These are phyloP conservation scores for Altica lythri DNA, from an alignment of 2,888 invertebrate genomes.

Conservation along the genomic window DNA sequence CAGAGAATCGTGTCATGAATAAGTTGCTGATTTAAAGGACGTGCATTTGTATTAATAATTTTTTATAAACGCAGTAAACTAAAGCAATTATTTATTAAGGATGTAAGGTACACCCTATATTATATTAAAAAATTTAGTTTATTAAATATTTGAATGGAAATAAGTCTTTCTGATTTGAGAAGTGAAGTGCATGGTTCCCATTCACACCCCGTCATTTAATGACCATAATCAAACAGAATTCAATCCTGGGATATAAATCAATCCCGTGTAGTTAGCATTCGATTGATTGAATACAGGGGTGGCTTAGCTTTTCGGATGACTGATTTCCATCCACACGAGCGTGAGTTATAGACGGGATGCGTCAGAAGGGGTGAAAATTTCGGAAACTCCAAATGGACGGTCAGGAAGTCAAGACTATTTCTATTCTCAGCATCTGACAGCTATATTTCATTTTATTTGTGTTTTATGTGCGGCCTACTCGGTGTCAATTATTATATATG, in stretches of 20 bases:
- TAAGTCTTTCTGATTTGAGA: too few species aligned
- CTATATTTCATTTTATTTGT: slow-evolving; percentile 21
- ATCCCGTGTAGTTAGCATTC: slow-evolving; percentile 45
- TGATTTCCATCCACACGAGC: slow-evolving; percentile 30
- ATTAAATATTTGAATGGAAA: too few species aligned
- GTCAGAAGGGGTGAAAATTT: slow-evolving; percentile 21
- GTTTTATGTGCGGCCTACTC: slow-evolving; percentile 19
- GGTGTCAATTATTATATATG: slow-evolving; percentile 22
- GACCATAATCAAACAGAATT: slow-evolving; percentile 49
- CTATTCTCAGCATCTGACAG: slow-evolving; percentile 16
- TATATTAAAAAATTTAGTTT: too few species aligned
- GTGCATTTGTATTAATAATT: too few species aligned
- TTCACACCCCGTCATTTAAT: slow-evolving; percentile 46
- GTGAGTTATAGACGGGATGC: slow-evolving; percentile 30
- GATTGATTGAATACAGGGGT: slow-evolving; percentile 44
- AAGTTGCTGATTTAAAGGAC: too few species aligned
- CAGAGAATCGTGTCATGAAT: too few species aligned
- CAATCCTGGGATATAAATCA: slow-evolving; percentile 45
- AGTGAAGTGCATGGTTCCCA: slow-evolving; percentile 17
- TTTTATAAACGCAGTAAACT: too few species aligned
- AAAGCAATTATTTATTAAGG: too few species aligned
- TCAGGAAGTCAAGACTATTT: slow-evolving; percentile 28
- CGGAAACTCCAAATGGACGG: slow-evolving; percentile 22
- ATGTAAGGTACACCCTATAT: too few species aligned
- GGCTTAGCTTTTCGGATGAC: slow-evolving; percentile 27